A percentile compares a stretch with the other conserved stretches of the same genome.
phyloP scores from a whole-genome alignment of 2,113 vertebrate genomes.

The Corydoras sp. region DNA sequence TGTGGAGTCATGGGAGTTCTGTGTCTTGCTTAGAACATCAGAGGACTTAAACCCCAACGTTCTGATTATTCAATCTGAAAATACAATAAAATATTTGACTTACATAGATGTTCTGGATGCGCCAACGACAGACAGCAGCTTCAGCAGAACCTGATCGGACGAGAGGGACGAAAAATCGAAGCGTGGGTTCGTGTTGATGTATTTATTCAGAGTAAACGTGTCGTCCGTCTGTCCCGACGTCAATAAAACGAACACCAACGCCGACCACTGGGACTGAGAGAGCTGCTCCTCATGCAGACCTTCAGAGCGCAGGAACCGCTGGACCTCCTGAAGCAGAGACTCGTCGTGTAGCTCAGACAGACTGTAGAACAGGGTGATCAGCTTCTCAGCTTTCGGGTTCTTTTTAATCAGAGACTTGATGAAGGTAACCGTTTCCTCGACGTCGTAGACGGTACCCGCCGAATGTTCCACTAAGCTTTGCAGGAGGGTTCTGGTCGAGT shows the following conservation, averaged over 20 bases:
- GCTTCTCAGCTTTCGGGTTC: neutral
- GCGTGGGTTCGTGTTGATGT: neutral
- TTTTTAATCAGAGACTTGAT: neutral
- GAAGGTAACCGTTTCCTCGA: neutral
- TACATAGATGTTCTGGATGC: neutral
- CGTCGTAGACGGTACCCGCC: neutral
- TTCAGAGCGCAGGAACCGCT: neutral
- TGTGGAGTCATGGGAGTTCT: too few relatives aligned
- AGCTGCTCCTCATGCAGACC: neutral
- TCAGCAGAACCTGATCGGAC: neutral
- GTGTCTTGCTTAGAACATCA: too few relatives aligned
- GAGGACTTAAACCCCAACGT: too few relatives aligned
- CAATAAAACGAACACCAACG: slow-evolving; percentile 3
- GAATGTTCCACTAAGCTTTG: neutral
- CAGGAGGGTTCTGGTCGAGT: neutral
- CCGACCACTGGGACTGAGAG: neutral
- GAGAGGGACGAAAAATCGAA: neutral
- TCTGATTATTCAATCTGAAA: too few relatives aligned
- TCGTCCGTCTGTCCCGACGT: neutral
- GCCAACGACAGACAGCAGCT: neutral
- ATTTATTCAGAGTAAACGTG: neutral
- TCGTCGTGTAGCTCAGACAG: neutral
- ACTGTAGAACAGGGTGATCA: slow-evolving; percentile 4
- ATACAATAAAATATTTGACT: neutral
- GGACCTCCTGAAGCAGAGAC: neutral